Percentiles rank a stretch among this genome's conserved stretches.
Conservation (phyloP, 2,888 invertebrate species). For the Sminthurides aquaticus region DNA sequence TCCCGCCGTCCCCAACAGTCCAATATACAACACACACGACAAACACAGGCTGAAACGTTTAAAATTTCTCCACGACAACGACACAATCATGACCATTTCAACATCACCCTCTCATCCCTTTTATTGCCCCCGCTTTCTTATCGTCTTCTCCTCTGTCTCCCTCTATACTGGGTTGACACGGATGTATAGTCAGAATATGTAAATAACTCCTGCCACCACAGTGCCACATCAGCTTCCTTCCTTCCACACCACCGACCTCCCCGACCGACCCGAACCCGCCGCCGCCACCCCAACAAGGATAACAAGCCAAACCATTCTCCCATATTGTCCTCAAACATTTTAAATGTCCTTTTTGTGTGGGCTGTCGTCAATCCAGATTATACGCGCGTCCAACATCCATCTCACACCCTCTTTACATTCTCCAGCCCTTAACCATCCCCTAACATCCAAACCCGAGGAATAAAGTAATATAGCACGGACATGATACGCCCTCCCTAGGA, state of each 20-base stretch:
- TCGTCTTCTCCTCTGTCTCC: too few relatives aligned
- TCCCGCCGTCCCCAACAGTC: background rate
- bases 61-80: background rate
- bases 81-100: slow-evolving; percentile 5
- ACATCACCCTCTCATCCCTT: background rate
- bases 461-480: too few relatives aligned
- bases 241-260: background rate
- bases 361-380: slow-evolving; percentile 23
- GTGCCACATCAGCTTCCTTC: background rate
- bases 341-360: slow-evolving; percentile 23
- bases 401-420: background rate
- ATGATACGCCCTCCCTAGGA: too few relatives aligned
- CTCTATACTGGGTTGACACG: too few relatives aligned
- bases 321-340: slow-evolving; percentile 9
- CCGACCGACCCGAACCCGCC: background rate
- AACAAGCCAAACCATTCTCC: slow-evolving; percentile 3
- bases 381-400: slow-evolving; percentile 1
- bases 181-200: slow-evolving; percentile 1
- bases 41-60: background rate
- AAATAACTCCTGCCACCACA: background rate
- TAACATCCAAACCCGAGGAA: too few relatives aligned
- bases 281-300: background rate
- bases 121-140: slow-evolving; percentile 9
- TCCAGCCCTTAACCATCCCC: background rate
- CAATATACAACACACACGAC: background rate